These are phyloP conservation scores for Pocillopora meandrina DNA, from an alignment of 92 coral and sea anemone species.

Conservation along the genomic window DNA sequence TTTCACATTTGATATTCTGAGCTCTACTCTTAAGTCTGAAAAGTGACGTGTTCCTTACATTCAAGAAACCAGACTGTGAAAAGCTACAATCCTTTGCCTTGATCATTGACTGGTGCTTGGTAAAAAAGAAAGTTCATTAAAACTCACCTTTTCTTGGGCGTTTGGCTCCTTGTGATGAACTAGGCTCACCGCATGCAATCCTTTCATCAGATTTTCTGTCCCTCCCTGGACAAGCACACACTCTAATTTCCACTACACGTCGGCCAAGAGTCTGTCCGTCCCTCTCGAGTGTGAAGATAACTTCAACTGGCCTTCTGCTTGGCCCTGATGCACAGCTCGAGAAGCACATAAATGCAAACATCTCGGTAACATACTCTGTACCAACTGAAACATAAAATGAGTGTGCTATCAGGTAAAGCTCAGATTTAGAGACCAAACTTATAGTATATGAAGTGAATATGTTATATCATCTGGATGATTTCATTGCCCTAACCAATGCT, in stretches of 20 bases:
- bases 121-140: not conserved
- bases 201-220: slow-evolving; percentile 96
- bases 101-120: not conserved
- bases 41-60: not conserved
- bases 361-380: slow-evolving; percentile 95
- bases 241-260: slow-evolving; percentile 94
- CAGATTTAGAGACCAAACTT: too few relatives aligned
- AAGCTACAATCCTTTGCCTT: not conserved
- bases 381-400: slow-evolving; percentile 65
- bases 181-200: slow-evolving; percentile 67
- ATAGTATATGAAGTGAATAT: too few relatives aligned
- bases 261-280: slow-evolving; percentile 92
- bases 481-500: too few relatives aligned
- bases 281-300: slow-evolving; percentile 91
- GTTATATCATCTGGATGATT: too few relatives aligned
- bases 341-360: slow-evolving; percentile 98
- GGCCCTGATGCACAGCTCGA: slow-evolving; percentile 99
- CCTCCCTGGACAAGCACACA: slow-evolving; percentile 98
- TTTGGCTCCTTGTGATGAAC: slow-evolving; percentile 73
- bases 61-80: not conserved
- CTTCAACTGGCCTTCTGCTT: slow-evolving; percentile 95
- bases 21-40: not conserved
- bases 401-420: too few relatives aligned
- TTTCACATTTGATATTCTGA: too few relatives aligned
- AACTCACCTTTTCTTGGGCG: slow-evolving; percentile 49